Base-by-base conservation (phyloP, 1,140 invertebrate genomes). In the Platyscapa corneri region DNA sequence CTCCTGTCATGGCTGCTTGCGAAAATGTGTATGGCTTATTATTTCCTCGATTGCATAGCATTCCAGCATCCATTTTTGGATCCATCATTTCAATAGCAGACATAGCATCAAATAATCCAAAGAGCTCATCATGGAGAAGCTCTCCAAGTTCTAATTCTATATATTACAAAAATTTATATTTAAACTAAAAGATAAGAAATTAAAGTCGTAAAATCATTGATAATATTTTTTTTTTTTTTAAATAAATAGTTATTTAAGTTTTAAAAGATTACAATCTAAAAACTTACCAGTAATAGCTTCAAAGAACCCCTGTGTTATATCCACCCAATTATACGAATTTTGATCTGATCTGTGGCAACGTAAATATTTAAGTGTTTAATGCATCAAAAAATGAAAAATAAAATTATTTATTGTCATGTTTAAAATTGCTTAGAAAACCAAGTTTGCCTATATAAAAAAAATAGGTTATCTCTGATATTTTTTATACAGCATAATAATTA, bases 41-140 rank as follows among this genome's bases (percentile, higher is more conserved):
- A 87, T 96, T 96, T 18, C 96, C 96, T 90, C 97, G 95, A 93
- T 99, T 99, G 91, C 98, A 99, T 88, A 98, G 92, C 98, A 99
- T 99, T 37, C 98, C 98, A 67, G 98, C 98, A 95, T 99, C 99
- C 99, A 99, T 99, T 95, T 99, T 99, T 1, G 98, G 98, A 93
- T 99, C 98, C 98, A 99, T 99, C 97, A 99, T 99, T 93, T 99
- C 99, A 90, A 99, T 99, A 0, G 99, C 99, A 18, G 98, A 99
- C 99, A 99, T 99, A 0, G 98, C 98, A 93, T 99, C 99, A 94
- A 99, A 99, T 32, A 99, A 93, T 0, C 98, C 98, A 95, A 99
- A 98, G 32, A 97, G 92, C 79, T 97, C 96, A 95, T 98, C 97
- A 90, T 98, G 97, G 23, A 98, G 92, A 20, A 99, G 92, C 93